Conservation (phyloP, 1,140 invertebrate genomes). For the Drosophila bifasciata region DNA sequence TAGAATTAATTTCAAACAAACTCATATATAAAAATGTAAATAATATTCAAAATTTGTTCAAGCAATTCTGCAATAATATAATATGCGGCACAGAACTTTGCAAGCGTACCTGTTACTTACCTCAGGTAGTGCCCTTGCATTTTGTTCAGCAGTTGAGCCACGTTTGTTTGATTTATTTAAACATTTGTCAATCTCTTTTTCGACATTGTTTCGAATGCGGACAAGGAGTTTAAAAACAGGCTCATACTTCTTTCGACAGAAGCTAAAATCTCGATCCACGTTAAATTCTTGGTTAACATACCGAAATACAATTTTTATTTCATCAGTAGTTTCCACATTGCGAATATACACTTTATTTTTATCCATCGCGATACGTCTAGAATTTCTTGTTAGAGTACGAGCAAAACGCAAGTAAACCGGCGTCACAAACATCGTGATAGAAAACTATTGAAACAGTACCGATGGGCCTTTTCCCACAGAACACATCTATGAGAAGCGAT, state of each 20-base stretch:
- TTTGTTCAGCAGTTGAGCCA: not conserved
- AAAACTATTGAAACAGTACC: too few species aligned
- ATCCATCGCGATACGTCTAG: not conserved
- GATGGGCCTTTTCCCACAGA: too few species aligned
- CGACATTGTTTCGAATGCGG: constrained; percentile 87
- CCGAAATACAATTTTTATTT: constrained; percentile 85
- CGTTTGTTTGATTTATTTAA: constrained; percentile 65
- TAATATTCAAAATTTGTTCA: not conserved
- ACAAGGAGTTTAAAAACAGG: constrained; percentile 85
- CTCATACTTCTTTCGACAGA: constrained; percentile 87
- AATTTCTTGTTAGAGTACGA: too few species aligned
- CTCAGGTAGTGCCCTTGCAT: not conserved
- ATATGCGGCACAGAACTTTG: too few species aligned
- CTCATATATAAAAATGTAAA: not conserved
- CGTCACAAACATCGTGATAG: too few species aligned
- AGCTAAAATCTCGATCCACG: constrained; percentile 88
- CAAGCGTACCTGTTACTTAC: constrained; percentile 1
- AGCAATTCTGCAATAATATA: too few species aligned
- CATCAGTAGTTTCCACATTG: constrained; percentile 79
- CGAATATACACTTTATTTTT: constrained; percentile 86
- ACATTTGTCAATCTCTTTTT: constrained; percentile 85
- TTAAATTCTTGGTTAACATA: constrained; percentile 84
- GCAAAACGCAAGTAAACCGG: too few species aligned
- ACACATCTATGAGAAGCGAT: too few species aligned
- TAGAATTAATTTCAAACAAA: not conserved